phyloP scores from a whole-genome alignment of 2,797 vertebrate species.

The Rousettus madagascariensis region DNA sequence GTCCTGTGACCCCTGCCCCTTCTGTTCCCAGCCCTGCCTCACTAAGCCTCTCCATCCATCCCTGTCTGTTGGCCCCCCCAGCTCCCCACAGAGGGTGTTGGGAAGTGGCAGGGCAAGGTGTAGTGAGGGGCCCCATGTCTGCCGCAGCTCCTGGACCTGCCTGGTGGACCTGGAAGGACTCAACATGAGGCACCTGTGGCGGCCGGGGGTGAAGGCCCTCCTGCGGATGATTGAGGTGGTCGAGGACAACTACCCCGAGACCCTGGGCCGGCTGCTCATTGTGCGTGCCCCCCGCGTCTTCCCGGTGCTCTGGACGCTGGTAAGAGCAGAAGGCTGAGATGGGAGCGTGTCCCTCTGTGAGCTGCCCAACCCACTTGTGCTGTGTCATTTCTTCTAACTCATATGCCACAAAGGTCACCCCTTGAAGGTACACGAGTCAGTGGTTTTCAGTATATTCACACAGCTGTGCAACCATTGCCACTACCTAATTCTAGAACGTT shows the following conservation, averaged over 20 bases:
- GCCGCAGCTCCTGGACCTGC: slow-evolving; percentile 93
- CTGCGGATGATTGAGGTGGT: slow-evolving; percentile 95
- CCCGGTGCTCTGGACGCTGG: slow-evolving; percentile 97
- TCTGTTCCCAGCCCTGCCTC: not conserved
- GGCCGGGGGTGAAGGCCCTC: slow-evolving; percentile 93
- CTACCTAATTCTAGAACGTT: not conserved
- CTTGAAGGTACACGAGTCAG: too few relatives aligned
- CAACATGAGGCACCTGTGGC: slow-evolving; percentile 97
- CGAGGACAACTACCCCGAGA: slow-evolving; percentile 96
- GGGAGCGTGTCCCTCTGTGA: not conserved
- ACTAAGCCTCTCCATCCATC: rapidly evolving
- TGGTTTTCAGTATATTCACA: not conserved
- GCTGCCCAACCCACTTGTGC: not conserved
- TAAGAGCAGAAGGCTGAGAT: slow-evolving; percentile 76
- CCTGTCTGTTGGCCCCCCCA: not conserved
- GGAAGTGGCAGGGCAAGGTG: not conserved
- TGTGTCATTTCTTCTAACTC: not conserved
- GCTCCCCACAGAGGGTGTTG: rapidly evolving
- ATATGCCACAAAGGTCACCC: not conserved
- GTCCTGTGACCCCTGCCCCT: not conserved
- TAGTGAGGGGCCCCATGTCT: not conserved
- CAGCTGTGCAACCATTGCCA: not conserved
- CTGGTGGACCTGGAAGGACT: slow-evolving; percentile 95
- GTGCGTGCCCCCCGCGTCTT: slow-evolving; percentile 94
- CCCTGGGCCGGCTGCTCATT: slow-evolving; percentile 93